A percentile compares a stretch with the other conserved stretches of the same genome.
These are phyloP conservation scores for Sphinx pinastri DNA, from an alignment of 2,888 invertebrate genomes.

Conservation along the genomic window DNA sequence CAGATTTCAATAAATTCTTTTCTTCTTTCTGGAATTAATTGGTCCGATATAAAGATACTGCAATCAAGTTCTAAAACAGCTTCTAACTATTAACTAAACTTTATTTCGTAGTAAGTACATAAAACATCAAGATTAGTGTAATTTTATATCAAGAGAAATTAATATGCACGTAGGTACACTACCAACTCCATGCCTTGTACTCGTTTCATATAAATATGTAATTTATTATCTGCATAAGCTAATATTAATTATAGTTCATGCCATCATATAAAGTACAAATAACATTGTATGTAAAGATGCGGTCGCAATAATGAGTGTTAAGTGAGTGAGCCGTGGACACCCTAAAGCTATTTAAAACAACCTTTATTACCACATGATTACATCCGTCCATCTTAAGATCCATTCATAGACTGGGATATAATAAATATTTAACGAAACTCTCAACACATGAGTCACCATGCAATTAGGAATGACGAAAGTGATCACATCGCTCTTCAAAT, in stretches of 20 bases:
- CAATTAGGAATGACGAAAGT: conserved; percentile 8
- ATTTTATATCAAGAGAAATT: background rate
- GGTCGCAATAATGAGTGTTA: background rate
- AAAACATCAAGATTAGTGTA: background rate
- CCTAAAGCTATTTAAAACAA: background rate
- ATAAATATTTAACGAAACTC: conserved; percentile 6
- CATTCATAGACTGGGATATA: background rate
- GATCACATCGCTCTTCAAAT: conserved; percentile 13
- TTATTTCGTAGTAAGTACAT: background rate
- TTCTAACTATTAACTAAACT: background rate
- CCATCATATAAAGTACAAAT: background rate
- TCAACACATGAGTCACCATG: background rate
- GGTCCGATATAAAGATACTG: background rate
- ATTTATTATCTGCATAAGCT: background rate
- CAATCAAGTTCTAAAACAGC: too few species aligned
- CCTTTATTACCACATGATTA: background rate
- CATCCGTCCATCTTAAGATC: background rate
- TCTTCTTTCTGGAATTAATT: too few species aligned
- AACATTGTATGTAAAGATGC: conserved; percentile 3
- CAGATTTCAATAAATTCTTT: background rate
- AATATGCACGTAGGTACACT: background rate
- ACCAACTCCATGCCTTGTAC: conserved; percentile 1
- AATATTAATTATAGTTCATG: background rate
- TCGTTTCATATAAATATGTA: too few species aligned
- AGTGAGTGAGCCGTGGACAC: too few species aligned